A percentile compares a stretch with the other conserved stretches of the same genome.
Evolutionary conservation across 2,888 invertebrate genomes (phyloP).

Genomic region (Dicranocentrus wangi): DNA sequence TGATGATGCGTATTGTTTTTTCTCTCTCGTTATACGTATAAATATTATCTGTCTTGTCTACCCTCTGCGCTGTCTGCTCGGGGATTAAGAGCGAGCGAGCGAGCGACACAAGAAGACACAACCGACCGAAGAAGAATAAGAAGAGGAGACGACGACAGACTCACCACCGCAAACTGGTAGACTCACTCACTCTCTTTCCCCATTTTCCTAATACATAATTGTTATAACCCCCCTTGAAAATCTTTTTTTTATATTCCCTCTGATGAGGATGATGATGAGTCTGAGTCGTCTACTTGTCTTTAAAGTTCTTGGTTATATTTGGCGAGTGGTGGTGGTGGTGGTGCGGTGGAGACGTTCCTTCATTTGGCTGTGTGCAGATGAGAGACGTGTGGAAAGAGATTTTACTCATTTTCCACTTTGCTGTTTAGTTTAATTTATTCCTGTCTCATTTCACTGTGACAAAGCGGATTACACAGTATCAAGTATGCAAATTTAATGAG

Average conservation of each 20-base stretch:
- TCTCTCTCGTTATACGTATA: too few relatives aligned
- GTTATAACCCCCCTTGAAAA: too few relatives aligned
- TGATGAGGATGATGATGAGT: too few relatives aligned
- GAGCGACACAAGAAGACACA: too few relatives aligned
- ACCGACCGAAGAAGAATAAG: too few relatives aligned
- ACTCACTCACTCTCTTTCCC: constrained; percentile 33
- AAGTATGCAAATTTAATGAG: constrained; percentile 68
- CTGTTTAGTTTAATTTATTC: constrained; percentile 60
- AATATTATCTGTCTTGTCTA: too few relatives aligned
- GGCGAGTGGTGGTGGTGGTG: constrained; percentile 25
- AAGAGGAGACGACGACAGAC: too few relatives aligned
- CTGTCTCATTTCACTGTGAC: constrained; percentile 57
- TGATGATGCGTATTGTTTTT: too few relatives aligned
- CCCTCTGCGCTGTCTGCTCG: constrained; percentile 57
- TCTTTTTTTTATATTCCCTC: too few relatives aligned
- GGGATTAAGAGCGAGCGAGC: constrained; percentile 54
- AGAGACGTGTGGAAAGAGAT: too few relatives aligned
- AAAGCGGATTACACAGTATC: constrained; percentile 66
- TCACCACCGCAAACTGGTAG: constrained; percentile 38
- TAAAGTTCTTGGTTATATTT: not conserved
- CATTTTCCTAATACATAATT: constrained; percentile 13
- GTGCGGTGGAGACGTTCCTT: too few relatives aligned
- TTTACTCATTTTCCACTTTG: constrained; percentile 57
- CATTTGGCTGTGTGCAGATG: not conserved
- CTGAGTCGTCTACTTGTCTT: too few relatives aligned